Evolutionary conservation across 2,888 invertebrate genomes (phyloP).

Genomic region (Diarsia brunnea): DNA sequence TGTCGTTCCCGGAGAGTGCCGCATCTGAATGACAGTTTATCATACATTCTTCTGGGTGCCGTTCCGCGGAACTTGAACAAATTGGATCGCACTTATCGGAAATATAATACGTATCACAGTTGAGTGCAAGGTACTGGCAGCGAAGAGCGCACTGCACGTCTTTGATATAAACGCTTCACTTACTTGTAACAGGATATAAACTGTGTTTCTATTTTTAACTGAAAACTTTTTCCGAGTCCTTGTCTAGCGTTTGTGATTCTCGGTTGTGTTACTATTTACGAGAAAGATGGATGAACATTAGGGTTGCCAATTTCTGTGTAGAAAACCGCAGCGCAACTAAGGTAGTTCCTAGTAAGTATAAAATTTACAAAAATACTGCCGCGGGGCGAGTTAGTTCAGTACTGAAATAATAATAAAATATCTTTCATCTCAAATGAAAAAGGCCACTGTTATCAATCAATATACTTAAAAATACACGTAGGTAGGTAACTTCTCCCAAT

Average conservation of each 20-base stretch:
- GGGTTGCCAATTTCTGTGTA: constrained; percentile 20
- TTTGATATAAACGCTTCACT: constrained; percentile 54
- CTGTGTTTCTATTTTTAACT: constrained; percentile 49
- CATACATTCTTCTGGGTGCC: constrained; percentile 73
- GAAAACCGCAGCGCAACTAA: constrained; percentile 6
- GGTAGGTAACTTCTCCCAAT: background rate
- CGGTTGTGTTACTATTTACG: constrained; percentile 29
- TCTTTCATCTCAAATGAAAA: background rate
- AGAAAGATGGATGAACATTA: constrained; percentile 29
- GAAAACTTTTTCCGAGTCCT: constrained; percentile 34
- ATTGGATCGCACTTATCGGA: constrained; percentile 76
- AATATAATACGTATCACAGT: constrained; percentile 69
- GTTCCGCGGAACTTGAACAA: constrained; percentile 73
- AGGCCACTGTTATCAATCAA: constrained; percentile 3
- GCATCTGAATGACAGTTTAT: constrained; percentile 74
- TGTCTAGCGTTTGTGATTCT: constrained; percentile 44
- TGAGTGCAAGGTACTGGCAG: constrained; percentile 64
- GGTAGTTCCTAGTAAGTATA: background rate
- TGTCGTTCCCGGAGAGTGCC: constrained; percentile 64
- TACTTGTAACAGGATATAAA: constrained; percentile 56
- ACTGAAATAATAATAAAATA: constrained; percentile 7
- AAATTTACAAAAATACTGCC: constrained; percentile 1
- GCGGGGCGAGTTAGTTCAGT: background rate
- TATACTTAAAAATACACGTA: constrained; percentile 16
- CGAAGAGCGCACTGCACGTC: constrained; percentile 45